Evolutionary conservation across 2,113 vertebrate species (phyloP).

Genomic region (Percina caprodes): DNA sequence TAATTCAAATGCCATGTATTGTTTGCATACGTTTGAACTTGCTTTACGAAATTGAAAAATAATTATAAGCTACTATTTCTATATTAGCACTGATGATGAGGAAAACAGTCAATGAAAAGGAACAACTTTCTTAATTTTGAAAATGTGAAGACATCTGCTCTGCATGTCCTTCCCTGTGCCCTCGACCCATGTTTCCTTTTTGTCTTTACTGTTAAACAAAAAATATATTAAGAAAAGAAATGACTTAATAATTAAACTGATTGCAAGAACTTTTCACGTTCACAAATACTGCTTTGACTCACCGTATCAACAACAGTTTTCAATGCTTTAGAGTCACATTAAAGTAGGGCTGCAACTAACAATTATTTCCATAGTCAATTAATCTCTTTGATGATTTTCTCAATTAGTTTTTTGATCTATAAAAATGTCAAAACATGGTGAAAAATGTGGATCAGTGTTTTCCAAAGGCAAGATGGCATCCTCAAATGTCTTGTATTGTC

Average conservation of each 20-base stretch:
- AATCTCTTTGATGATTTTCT: no score
- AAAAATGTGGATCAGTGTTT: no score
- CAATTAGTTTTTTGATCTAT: no score
- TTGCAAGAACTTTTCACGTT: neutral
- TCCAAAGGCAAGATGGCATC: no score
- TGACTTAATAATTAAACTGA: neutral
- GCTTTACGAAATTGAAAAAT: neutral
- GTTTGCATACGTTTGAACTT: neutral
- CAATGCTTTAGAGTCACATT: neutral
- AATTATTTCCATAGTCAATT: no score
- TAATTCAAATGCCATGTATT: neutral
- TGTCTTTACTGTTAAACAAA: neutral
- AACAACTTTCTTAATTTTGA: neutral
- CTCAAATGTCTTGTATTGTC: no score
- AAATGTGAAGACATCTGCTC: neutral
- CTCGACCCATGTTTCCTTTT: neutral
- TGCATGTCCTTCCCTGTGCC: neutral
- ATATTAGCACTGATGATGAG: neutral
- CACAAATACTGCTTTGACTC: neutral
- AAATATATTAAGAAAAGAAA: neutral
- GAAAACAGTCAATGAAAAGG: neutral
- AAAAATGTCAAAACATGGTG: no score
- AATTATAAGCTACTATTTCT: neutral
- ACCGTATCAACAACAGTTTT: slow-evolving; percentile 5
- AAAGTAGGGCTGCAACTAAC: no score